Conservation (phyloP, 1,140 invertebrate species). For the Cotesia glomerata region DNA sequence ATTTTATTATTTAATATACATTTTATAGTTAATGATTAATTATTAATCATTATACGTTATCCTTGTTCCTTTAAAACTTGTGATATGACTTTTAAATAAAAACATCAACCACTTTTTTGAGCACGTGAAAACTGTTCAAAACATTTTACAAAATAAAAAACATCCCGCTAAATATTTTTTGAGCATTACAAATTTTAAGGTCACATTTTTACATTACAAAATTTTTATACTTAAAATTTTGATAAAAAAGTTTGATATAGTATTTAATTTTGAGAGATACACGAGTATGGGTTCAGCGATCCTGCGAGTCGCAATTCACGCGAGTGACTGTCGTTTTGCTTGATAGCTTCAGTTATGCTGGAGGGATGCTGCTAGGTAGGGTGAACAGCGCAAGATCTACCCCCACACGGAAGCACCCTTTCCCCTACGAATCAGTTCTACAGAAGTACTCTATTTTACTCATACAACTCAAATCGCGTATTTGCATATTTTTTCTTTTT, state of each 20-base stretch:
- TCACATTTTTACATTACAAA: too few species aligned
- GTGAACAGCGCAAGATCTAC: conserved; percentile 61
- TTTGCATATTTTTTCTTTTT: background rate
- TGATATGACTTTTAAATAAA: too few species aligned
- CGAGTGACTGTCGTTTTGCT: conserved; percentile 58
- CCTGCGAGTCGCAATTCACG: conserved; percentile 55
- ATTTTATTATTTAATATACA: too few species aligned
- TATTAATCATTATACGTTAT: too few species aligned
- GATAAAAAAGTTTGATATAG: too few species aligned
- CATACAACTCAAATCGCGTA: conserved; percentile 31
- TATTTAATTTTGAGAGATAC: background rate
- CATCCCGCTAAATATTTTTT: too few species aligned
- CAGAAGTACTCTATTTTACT: conserved; percentile 16
- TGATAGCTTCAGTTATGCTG: conserved; percentile 40
- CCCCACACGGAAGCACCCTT: conserved; percentile 39
- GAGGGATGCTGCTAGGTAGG: conserved; percentile 60
- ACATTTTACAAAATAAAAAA: too few species aligned
- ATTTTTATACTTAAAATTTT: too few species aligned
- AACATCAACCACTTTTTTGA: background rate
- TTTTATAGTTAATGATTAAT: too few species aligned
- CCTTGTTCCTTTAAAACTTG: too few species aligned
- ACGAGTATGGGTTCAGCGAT: conserved; percentile 32
- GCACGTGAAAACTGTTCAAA: too few species aligned
- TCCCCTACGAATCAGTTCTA: conserved; percentile 28
- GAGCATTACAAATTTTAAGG: too few species aligned